Evolutionary conservation across 2,113 vertebrate species (phyloP), one percentile per base, ranked within the genome.

Genomic region (Hyaena hyaena): DNA sequence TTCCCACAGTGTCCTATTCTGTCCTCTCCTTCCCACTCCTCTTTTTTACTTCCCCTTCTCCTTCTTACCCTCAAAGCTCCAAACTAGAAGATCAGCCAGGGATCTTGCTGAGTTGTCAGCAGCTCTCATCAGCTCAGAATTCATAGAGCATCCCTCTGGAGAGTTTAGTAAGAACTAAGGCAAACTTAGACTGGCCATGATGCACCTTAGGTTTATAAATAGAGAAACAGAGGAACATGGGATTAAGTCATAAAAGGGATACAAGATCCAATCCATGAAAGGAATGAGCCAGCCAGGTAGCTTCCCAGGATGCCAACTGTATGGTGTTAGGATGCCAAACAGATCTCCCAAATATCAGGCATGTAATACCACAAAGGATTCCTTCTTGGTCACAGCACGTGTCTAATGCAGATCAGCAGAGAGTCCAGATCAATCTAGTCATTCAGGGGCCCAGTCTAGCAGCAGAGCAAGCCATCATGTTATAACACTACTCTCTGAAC

Each of bases 241-340:
- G 35, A 79, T 85, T 96, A 71, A 91, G 28, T 79, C 53, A n/a
- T 35, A 45, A 92, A 86, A 68, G 23, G 43, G 55, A 79, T 48
- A 61, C 10, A 93, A 90, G 31, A 93, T 66, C 33, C 61, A 88
- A 24, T 48, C 33, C 73, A 28, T 96, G n/a, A 90, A 93, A 92
- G 53, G n/a, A 95, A 16, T 65, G 17, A 28, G n/a, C 43, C 83
- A 83, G n/a, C 43, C 65, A 73, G n/a, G 63, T 33, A 73, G 63
- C 63, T 93, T 35, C 85, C 71, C 28, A 65, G 65, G 53, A 84
- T 53, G 26, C 10, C 17, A 76, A 48, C 12, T 45, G 4, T 24
- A 31, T 76, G 92, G 68, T n/a, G 31, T 93, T 35, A 77, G 43
- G 28, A 69, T 68, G 73, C 33, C 53, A 90, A 88, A 26, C 16